A percentile compares a stretch with the other conserved stretches of the same genome.
Evolutionary conservation across 2,888 invertebrate genomes (phyloP).

Genomic region (Machimus rusticus): DNA sequence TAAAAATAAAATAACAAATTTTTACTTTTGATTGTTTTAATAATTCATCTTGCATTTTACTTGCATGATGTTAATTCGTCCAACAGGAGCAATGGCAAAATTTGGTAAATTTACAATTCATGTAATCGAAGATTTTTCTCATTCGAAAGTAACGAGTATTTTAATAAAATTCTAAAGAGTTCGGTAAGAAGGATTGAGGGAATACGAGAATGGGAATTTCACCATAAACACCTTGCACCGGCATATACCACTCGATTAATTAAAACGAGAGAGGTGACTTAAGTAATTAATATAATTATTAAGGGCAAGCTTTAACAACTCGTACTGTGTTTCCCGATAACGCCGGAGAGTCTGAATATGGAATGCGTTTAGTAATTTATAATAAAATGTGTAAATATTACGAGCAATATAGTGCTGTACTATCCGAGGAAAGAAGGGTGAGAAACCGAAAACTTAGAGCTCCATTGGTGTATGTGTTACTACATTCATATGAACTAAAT

Average conservation of each 20-base stretch:
- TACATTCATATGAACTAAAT: neutral
- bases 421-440: neutral
- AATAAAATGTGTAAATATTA: neutral
- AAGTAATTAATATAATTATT: neutral
- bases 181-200: neutral
- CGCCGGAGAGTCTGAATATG: neutral
- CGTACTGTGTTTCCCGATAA: neutral
- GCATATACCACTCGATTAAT: neutral
- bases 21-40: neutral
- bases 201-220: neutral
- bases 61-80: neutral
- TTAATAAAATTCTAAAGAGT: neutral
- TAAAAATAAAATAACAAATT: neutral
- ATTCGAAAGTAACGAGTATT: neutral
- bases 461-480: neutral
- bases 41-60: neutral
- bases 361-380: neutral
- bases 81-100: neutral
- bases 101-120: neutral
- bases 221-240: neutral
- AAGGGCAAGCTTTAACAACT: neutral
- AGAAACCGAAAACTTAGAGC: neutral
- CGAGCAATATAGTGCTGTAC: neutral
- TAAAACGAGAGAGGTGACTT: neutral
- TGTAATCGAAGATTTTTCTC: neutral